Percentiles rank a stretch among this genome's conserved stretches.
phyloP scores from a whole-genome alignment of 2,888 invertebrate species.

The Ctenicera cuprea region DNA sequence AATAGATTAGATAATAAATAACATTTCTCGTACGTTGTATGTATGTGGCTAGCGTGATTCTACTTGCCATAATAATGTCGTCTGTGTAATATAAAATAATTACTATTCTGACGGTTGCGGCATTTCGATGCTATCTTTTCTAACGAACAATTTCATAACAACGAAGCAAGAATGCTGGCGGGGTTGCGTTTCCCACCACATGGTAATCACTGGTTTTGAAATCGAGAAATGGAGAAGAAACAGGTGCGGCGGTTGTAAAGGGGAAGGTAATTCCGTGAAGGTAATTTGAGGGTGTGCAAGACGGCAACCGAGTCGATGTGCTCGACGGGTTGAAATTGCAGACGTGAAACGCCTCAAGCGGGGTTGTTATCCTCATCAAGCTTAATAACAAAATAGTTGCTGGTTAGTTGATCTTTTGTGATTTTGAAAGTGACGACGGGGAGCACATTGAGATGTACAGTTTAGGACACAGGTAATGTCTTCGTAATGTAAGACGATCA shows the following conservation, averaged over 20 bases:
- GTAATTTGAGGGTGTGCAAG: slow-evolving; percentile 2
- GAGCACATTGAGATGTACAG: too few species aligned
- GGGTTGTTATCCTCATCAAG: slow-evolving; percentile 1
- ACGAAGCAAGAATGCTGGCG: not conserved
- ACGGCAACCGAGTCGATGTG: not conserved
- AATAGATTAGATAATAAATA: slow-evolving; percentile 12
- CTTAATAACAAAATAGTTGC: too few species aligned
- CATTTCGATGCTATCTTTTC: not conserved
- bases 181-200: not conserved
- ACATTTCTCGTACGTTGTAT: slow-evolving; percentile 4
- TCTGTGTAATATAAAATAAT: not conserved
- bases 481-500: too few species aligned
- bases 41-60: not conserved
- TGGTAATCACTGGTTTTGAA: not conserved
- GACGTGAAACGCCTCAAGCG: slow-evolving; percentile 1
- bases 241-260: not conserved
- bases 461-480: too few species aligned
- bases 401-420: too few species aligned
- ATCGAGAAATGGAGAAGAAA: not conserved
- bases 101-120: slow-evolving; percentile 1
- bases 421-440: too few species aligned
- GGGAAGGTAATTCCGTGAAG: too few species aligned
- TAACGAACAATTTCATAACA: not conserved
- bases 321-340: slow-evolving; percentile 1
- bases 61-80: not conserved